Percentiles rank a stretch among this genome's conserved stretches.
These are phyloP conservation scores for Conus betulinus DNA, from an alignment of 1,140 invertebrate species.

Conservation along the genomic window DNA sequence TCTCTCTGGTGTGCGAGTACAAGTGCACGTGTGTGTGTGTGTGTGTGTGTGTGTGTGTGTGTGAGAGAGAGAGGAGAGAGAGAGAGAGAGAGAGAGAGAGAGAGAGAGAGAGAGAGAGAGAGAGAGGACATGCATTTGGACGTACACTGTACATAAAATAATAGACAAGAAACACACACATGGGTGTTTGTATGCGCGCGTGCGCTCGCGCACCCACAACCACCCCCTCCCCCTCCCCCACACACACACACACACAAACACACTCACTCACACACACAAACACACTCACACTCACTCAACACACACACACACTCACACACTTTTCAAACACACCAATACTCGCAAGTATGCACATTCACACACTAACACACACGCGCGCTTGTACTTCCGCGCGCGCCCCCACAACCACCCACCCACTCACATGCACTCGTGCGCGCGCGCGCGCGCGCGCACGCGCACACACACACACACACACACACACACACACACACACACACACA, in stretches of 20 bases:
- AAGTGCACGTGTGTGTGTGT: background rate
- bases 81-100: background rate
- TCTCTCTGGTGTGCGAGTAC: no score
- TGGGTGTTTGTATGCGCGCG: background rate
- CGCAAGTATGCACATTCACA: background rate
- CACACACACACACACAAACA: background rate
- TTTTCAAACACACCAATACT: background rate
- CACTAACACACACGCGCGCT: background rate
- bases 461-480: background rate
- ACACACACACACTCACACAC: background rate
- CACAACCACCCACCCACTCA: background rate
- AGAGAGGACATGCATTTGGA: background rate
- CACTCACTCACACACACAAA: background rate
- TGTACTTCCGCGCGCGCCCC: background rate
- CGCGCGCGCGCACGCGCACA: background rate
- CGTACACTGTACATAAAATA: no score
- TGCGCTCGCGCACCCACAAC: background rate
- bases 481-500: background rate
- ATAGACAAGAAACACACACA: background rate
- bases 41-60: background rate
- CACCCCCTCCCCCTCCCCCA: background rate
- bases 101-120: background rate
- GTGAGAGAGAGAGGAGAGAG: no score
- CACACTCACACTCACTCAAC: background rate
- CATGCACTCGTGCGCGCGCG: no score